Base-by-base conservation (phyloP, 2,113 vertebrate species). In the Zosterops pallidus region DNA sequence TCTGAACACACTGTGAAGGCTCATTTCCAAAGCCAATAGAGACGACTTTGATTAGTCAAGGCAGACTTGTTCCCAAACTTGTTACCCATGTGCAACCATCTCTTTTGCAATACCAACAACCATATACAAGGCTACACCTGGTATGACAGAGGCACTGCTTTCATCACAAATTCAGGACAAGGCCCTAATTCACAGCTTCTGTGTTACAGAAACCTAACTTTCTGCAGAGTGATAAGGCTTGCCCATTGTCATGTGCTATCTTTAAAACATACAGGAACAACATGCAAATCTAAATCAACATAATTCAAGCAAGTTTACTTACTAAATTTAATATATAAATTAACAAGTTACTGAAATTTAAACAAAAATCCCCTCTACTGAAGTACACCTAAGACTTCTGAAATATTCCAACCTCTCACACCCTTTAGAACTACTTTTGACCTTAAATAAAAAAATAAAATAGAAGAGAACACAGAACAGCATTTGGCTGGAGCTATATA, bases 171-270 rank as follows among this genome's bases (percentile, higher is more conserved):
- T 26, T 24, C 71, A 89, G 44, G 39, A 52, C 26, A 86, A 69
- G 28, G 29, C 16, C 65, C 20, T 59, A 60, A 76, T 42, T 50
- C 71, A 46, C 14, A 25, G 15, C 6, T 55, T 20, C 49, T 42
- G 5, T 8, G 19, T 10, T 12, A 87, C 16, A 82, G 50, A 69
- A 90, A 90, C 37, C 9, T 19, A 41, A 49, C 15, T 11, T 68
- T 47, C 28, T 59, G 28, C 57, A 67, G 23, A 69, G 12, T 42
- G 16, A 83, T 28, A 41, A 31, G 63, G 44, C 35, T 67, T 75
- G 31, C 31, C 25, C 5, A 2, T 14, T n/a, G n/a, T 55, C 22
- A 33, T 0, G 0, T 67, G 49, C 44, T 31, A 42, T 6, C 56
- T 76, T 85, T 67, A 75, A 83, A 70, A 42, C 24, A 29, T 11